Evolutionary conservation across 2,113 vertebrate genomes (phyloP), one percentile per base, ranked within the genome.

Genomic region (Urocynchramus pylzowi): DNA sequence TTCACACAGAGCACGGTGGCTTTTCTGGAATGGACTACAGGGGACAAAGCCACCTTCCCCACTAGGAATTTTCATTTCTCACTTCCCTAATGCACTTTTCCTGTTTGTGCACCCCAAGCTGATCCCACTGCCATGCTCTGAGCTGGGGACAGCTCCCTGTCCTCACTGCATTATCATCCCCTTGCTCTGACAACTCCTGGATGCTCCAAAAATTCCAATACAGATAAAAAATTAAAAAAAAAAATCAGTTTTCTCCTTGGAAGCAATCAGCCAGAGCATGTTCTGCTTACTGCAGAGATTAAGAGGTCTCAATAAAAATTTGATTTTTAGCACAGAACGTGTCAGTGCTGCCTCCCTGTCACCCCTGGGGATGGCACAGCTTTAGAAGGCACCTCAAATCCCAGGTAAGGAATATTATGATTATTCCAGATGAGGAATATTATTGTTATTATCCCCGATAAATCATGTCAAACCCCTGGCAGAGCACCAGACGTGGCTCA

Each of bases 261-360:
- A 90, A 86, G 79, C 16, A 74, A 94, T 87, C 88, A 90, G 45
- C 76, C 79, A 96, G 93, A 85, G 64, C 3, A 4, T 16, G 49
- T 78, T 80, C 67, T 78, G 57, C 60, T 94, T 33, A 68, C 50
- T 52, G 63, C 77, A 68, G 91, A 96, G 95, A 97, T 87, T 80
- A 78, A 94, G 85, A 86, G 37, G 67, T n/a, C 39, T 87, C 70
- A 27, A 45, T 69, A 90, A 89, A 49, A 96, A 88, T 73, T 69
- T 94, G 37, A 61, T 87, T 78, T 71, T 92, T 59, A 84, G 78
- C 90, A 70, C 68, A 61, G 87, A 67, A 47, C 30, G 15, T 26
- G 52, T 28, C 82, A 60, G 57, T 33, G 64, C 70, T 89, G 42
- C n/a, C 50, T 76, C 74, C 31, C 76, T 70, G 63, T 45, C 85